Base-by-base conservation (phyloP, 2,888 invertebrate species). In the Ligdia adustata region DNA sequence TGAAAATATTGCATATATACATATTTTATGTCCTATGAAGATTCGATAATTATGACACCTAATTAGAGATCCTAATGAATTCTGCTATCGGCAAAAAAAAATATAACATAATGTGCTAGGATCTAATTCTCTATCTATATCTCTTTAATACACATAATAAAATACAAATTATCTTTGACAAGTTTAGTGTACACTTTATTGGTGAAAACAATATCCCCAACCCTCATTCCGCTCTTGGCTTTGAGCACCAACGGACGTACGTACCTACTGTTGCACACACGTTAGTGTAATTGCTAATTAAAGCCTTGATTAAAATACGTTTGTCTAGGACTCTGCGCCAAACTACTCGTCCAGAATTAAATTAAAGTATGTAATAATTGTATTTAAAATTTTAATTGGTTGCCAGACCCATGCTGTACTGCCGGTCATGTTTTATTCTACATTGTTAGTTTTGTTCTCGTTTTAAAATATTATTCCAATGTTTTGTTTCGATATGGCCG, bases 231-330 rank as follows among this genome's bases (percentile, higher is more conserved):
- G 12, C n/a, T 27, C 28, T 39, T 18, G 20, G 27, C 15, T 0
- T 6, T 4, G 9, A n/a, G 4, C n/a, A 11, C 38, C 11, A 34
- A 7, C 24, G 35, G 26, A 18, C 31, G 4, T 31, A 18, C 31
- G 4, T 31, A 4, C 34, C 15, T 28, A 9, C 9, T 20, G 32
- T 28, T 42, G 34, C 29, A 34, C 39, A 35, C 52, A 44, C 50
- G 48, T 48, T 44, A 43, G 28, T 49, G 41, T 55, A 55, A 58
- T 53, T 53, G 53, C 43, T 49, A 51, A 55, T 57, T 55, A 57
- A 55, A 55, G 38, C 37, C 39, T 46, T 48, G 46, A 52, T 53
- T 58, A 51, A 55, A 52, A 51, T 47, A 34, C 52, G 35, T 49
- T 54, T 51, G 26, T 39, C 24, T 26, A 24, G 14, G 4, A 29